Evolutionary conservation across 2,797 vertebrate genomes (phyloP), one percentile per base, ranked within the genome.

Genomic region (Alca torda): DNA sequence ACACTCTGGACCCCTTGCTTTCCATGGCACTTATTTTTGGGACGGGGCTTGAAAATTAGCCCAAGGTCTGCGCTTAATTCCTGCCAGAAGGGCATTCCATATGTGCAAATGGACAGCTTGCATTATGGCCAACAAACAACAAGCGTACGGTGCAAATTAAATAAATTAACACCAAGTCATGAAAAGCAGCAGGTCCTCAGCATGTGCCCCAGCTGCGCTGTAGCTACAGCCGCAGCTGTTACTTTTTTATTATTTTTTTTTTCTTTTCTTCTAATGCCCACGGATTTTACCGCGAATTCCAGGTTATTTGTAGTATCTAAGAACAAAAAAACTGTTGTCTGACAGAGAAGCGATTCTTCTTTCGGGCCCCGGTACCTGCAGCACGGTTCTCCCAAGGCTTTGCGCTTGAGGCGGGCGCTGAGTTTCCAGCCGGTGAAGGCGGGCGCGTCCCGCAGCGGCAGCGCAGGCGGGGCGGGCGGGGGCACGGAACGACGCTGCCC

Each of bases 161-260:
- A 83, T 67, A 56, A 65, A 87, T 95, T 88, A 88, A 85, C 94
- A 73, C 59, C 1, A 9, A 88, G 51, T 70, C 78, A 51, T 84
- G 84, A 91, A 91, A 95, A 95, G 77, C 90, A 91, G 76, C 61
- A 75, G 87, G 87, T 81, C 51, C 87, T 53, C 80, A 86, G 77
- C 23, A 1, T 63, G 84, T 93, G 59, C 33, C 35, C 43, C 67
- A 53, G 63, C 51, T 69, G 70, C 0, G 0, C 57, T 69, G 67
- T 35, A 2, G 4, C 79, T 70, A 65, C 67, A 0, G 0, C 81
- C 1, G 1, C 35, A 50, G 63, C 26, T 72, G 37, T 30, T 43
- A 37, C 37, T 39, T 33, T 8, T 48, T n/a, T 46, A 19, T 37
- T 13, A 15, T 20, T 30, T 9, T 56, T 37, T 19, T 6, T 67